Evolutionary conservation across 2,888 invertebrate genomes (phyloP).

Genomic region (Phyllotreta striolata): DNA sequence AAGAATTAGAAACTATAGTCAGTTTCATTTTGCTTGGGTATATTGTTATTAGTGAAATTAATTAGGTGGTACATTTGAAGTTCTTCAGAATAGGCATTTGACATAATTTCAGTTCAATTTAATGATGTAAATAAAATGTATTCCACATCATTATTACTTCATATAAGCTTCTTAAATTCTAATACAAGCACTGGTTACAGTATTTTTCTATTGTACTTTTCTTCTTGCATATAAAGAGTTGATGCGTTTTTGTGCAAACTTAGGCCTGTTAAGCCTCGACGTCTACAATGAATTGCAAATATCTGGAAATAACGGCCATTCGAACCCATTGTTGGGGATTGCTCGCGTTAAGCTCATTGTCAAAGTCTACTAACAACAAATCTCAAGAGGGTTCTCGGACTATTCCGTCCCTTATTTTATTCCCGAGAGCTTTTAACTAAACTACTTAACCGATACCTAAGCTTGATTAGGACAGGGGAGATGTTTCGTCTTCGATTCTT

Average conservation of each 20-base stretch:
- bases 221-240: too few species aligned
- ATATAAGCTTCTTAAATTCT: too few species aligned
- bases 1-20: too few species aligned
- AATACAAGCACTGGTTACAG: too few species aligned
- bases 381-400: conserved; percentile 19
- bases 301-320: conserved; percentile 24
- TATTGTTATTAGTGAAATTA: too few species aligned
- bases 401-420: conserved; percentile 15
- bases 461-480: conserved; percentile 23
- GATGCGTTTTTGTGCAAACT: not conserved
- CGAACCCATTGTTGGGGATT: conserved; percentile 38
- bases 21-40: too few species aligned
- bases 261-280: conserved; percentile 16
- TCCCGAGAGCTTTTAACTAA: conserved; percentile 35
- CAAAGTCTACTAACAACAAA: conserved; percentile 24
- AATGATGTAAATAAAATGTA: too few species aligned
- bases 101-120: too few species aligned
- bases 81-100: too few species aligned
- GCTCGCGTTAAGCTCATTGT: conserved; percentile 43
- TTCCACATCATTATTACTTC: too few species aligned
- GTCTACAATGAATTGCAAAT: conserved; percentile 12
- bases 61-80: too few species aligned
- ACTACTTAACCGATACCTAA: conserved; percentile 35
- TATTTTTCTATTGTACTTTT: too few species aligned
- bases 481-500: conserved; percentile 26